Conservation (phyloP, 2,888 invertebrate genomes). For the Leptopilina syphax region DNA sequence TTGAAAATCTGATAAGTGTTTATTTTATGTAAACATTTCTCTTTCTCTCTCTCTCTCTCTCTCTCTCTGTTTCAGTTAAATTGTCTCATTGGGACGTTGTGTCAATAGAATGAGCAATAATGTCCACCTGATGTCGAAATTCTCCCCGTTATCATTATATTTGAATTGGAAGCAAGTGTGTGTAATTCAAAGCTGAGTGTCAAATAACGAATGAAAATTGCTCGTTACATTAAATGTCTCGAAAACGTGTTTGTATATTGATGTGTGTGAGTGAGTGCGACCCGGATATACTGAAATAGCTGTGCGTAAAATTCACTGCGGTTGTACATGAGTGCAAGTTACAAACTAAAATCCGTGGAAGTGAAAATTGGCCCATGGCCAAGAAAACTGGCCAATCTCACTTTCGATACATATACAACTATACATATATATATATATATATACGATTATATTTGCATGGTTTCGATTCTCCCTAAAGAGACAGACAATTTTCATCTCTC, state of each 20-base stretch:
- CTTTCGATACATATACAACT: slow-evolving; percentile 60
- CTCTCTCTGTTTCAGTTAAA: not conserved
- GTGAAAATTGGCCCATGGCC: slow-evolving; percentile 54
- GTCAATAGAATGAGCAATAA: not conserved
- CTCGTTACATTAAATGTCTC: slow-evolving; percentile 44
- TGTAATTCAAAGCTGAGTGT: slow-evolving; percentile 3
- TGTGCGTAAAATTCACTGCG: slow-evolving; percentile 61
- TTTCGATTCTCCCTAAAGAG: too few species aligned
- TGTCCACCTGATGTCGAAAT: slow-evolving; percentile 8
- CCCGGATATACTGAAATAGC: slow-evolving; percentile 71
- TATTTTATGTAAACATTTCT: too few species aligned
- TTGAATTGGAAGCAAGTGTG: slow-evolving; percentile 5
- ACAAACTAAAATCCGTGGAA: slow-evolving; percentile 56
- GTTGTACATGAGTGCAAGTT: slow-evolving; percentile 54
- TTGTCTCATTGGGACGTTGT: not conserved
- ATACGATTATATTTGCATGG: not conserved
- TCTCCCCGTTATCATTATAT: not conserved
- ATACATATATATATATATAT: not conserved
- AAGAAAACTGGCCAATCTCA: slow-evolving; percentile 66
- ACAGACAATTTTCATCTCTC: too few species aligned
- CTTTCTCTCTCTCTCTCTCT: too few species aligned
- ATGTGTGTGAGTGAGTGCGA: slow-evolving; percentile 55
- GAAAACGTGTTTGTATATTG: slow-evolving; percentile 47
- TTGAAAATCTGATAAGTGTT: too few species aligned
- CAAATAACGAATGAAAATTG: slow-evolving; percentile 36